phyloP scores from a whole-genome alignment of 2,113 vertebrate species.

The Pomatorhinus ruficollis region DNA sequence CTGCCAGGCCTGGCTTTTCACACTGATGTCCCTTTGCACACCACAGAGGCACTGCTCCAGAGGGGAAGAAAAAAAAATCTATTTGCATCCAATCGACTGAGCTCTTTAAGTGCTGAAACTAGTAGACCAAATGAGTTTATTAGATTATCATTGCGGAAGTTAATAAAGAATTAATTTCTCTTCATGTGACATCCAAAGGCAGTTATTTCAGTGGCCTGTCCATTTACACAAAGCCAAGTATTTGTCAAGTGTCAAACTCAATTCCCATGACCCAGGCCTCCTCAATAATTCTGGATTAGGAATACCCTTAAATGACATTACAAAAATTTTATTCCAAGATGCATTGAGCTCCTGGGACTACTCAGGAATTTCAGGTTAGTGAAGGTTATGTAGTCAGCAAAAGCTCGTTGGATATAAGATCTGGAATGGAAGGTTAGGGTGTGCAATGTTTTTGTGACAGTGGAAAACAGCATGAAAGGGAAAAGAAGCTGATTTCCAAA shows the following conservation, averaged over 20 bases:
- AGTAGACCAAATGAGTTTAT: conserved; percentile 86
- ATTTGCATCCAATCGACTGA: conserved; percentile 78
- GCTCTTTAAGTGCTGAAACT: conserved; percentile 79
- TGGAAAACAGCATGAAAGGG: not conserved
- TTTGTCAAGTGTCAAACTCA: conserved; percentile 93
- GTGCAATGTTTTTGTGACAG: not conserved
- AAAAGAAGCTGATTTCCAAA: not conserved
- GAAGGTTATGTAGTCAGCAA: conserved; percentile 80
- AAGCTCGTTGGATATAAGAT: conserved; percentile 64
- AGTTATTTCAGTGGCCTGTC: conserved; percentile 89
- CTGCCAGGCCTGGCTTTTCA: not conserved
- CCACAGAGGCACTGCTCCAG: conserved; percentile 70
- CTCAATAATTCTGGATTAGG: conserved; percentile 93
- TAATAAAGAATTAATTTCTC: conserved; percentile 98
- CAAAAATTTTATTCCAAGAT: conserved; percentile 94
- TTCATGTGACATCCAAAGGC: conserved; percentile 86
- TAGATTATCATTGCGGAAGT: conserved; percentile 87
- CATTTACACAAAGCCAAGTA: conserved; percentile 95
- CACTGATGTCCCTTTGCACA: conserved; percentile 74
- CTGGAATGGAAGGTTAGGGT: not conserved
- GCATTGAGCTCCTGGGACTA: conserved; percentile 87
- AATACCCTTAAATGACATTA: conserved; percentile 95
- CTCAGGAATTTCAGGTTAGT: conserved; percentile 84
- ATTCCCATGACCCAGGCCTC: conserved; percentile 84
- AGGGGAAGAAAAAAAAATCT: conserved; percentile 67